Conservation (phyloP, 2,113 vertebrate genomes). For the Excalfactoria chinensis region DNA sequence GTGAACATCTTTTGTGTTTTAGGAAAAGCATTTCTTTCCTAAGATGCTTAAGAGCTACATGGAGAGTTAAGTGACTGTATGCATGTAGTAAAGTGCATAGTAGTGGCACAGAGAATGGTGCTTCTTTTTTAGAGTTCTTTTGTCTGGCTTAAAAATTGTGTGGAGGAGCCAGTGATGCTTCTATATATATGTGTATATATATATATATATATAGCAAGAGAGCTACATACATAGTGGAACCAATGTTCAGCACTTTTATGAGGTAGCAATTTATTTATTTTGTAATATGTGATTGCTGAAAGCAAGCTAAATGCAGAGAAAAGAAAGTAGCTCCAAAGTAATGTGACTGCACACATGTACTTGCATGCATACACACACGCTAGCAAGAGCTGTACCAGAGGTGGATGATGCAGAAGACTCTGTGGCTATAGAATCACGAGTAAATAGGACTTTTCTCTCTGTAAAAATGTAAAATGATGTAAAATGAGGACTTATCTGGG, state of each 20-base stretch:
- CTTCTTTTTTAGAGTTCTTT: not conserved
- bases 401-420: not conserved
- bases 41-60: not conserved
- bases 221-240: not conserved
- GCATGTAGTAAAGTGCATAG: not conserved
- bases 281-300: not conserved
- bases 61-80: not conserved
- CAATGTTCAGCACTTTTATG: not conserved
- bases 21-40: not conserved
- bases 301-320: not conserved
- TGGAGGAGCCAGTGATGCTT: not conserved
- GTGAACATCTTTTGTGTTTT: not conserved
- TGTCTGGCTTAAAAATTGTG: not conserved
- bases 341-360: rapidly evolving
- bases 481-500: not conserved
- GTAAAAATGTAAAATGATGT: not conserved
- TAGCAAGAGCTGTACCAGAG: not conserved
- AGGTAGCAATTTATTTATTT: not conserved
- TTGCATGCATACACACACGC: rapidly evolving
- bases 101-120: not conserved
- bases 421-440: not conserved
- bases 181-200: no score
- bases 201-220: not conserved
- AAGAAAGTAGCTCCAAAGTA: not conserved
- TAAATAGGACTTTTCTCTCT: not conserved